These are phyloP conservation scores for Eptesicus fuscus DNA, from an alignment of 2,113 vertebrate genomes.

Conservation along the genomic window DNA sequence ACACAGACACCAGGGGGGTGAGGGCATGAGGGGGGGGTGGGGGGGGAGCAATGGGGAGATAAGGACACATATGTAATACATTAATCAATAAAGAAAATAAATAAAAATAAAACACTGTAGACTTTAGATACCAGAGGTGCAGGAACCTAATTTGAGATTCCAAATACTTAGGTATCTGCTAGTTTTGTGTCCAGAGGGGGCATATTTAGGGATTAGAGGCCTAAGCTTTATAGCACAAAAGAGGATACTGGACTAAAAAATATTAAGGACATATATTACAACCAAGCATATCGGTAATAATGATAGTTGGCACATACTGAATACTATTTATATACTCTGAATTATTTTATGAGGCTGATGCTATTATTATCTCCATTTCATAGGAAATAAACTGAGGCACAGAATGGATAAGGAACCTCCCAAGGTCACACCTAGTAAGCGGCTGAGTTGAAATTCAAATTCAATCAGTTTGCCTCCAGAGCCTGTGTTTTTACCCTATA, in stretches of 20 bases:
- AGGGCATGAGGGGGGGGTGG: no score
- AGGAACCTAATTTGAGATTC: not conserved
- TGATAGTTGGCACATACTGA: not conserved
- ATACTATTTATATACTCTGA: not conserved
- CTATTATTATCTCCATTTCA: conserved; percentile 27
- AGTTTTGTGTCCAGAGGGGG: not conserved
- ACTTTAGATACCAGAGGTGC: not conserved
- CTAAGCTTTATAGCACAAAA: conserved; percentile 18
- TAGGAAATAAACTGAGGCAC: conserved; percentile 18
- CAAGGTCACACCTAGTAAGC: not conserved
- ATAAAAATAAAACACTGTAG: not conserved
- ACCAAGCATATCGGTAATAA: not conserved
- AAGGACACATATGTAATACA: no score
- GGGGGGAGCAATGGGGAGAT: no score
- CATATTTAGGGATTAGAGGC: not conserved
- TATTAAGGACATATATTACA: not conserved
- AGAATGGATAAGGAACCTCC: conserved; percentile 15
- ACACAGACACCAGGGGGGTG: no score
- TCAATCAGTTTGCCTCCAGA: not conserved
- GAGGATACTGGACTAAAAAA: not conserved
- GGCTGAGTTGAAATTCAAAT: not conserved
- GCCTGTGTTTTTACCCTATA: conserved; percentile 1
- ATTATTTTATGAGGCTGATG: not conserved
- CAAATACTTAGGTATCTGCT: not conserved
- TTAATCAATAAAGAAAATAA: no score